Evolutionary conservation across 2,113 vertebrate species (phyloP).

Genomic region (Stegastes partitus): DNA sequence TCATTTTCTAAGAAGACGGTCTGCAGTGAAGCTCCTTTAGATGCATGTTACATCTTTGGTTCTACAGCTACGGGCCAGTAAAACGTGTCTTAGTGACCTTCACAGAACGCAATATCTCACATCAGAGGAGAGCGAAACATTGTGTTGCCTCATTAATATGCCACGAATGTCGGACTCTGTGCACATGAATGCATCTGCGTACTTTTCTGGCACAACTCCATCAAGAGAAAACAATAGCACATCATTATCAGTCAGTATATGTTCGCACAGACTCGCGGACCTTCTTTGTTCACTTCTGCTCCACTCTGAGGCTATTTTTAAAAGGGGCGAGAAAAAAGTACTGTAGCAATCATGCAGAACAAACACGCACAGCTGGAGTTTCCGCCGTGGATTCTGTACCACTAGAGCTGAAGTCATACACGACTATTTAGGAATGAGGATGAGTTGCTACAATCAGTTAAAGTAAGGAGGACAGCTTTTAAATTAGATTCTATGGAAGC

Average conservation of each 20-base stretch:
- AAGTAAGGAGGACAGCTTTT: not conserved
- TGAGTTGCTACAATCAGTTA: not conserved
- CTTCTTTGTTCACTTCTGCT: not conserved
- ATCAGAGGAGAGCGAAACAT: not conserved
- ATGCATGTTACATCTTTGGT: not conserved
- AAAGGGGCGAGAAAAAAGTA: no score
- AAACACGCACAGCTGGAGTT: not conserved
- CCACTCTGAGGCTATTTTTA: not conserved
- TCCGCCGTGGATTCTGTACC: not conserved
- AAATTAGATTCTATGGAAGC: no score
- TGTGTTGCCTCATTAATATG: constrained; percentile 24
- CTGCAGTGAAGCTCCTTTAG: not conserved
- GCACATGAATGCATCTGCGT: not conserved
- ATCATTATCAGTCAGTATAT: constrained; percentile 14
- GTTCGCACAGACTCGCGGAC: not conserved
- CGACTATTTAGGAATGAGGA: not conserved
- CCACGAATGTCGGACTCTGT: not conserved
- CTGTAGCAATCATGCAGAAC: not conserved
- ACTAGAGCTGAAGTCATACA: not conserved
- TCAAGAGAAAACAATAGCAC: constrained; percentile 10
- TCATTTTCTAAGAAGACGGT: not conserved
- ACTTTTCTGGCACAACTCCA: constrained; percentile 25
- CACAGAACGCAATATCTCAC: not conserved
- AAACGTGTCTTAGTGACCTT: constrained; percentile 7
- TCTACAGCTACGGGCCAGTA: not conserved